A percentile compares a stretch with the other conserved stretches of the same genome.
phyloP scores from a whole-genome alignment of 2,888 invertebrate species.

The Chirona hameri region DNA sequence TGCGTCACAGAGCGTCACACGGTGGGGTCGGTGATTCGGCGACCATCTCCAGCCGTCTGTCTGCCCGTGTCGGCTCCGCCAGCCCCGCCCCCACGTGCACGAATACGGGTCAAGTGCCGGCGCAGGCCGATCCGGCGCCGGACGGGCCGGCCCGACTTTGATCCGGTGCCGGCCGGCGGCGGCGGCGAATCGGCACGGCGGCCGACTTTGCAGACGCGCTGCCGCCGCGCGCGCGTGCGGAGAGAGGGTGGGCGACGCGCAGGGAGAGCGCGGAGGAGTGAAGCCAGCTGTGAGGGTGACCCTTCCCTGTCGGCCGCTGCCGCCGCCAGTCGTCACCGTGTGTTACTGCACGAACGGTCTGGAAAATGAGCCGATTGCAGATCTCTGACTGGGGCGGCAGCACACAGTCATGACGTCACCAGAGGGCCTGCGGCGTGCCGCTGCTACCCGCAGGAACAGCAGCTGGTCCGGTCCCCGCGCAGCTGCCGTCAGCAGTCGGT shows the following conservation, averaged over 20 bases:
- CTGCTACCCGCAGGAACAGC: too few species aligned
- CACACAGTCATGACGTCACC: too few species aligned
- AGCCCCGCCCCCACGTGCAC: background rate
- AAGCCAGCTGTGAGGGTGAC: too few species aligned
- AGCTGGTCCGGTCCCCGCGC: too few species aligned
- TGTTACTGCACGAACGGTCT: too few species aligned
- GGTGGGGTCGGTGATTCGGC: background rate
- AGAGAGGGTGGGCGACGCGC: background rate
- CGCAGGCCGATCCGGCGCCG: background rate
- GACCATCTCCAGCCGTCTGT: background rate
- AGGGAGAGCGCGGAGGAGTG: background rate
- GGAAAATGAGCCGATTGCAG: too few species aligned
- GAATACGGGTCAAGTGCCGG: conserved; percentile 25
- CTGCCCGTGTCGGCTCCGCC: background rate
- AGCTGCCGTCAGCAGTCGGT: too few species aligned
- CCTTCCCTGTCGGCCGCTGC: too few species aligned
- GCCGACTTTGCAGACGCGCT: background rate
- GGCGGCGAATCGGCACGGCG: background rate
- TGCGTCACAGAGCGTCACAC: background rate
- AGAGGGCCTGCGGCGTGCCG: too few species aligned
- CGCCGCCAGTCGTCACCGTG: too few species aligned
- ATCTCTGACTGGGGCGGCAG: too few species aligned
- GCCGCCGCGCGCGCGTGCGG: background rate
- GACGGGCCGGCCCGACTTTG: background rate
- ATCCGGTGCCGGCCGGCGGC: background rate